Evolutionary conservation across 2,888 invertebrate species (phyloP).

Genomic region (Nephrotoma flavescens): DNA sequence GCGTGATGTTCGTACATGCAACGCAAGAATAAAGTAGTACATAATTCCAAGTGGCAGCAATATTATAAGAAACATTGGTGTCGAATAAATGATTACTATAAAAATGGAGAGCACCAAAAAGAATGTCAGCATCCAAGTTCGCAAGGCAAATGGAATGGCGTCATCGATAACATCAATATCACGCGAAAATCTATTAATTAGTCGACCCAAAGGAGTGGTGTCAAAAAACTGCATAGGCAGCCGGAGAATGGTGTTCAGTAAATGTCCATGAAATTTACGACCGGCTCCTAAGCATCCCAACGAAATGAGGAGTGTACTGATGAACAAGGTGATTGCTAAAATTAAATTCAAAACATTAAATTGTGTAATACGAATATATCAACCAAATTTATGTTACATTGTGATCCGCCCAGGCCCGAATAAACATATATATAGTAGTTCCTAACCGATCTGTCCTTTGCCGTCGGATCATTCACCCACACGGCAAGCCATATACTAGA

Average conservation of each 20-base stretch:
- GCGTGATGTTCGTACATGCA: constrained; percentile 37
- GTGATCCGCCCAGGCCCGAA: not conserved
- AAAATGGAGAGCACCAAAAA: constrained; percentile 6
- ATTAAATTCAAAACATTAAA: constrained; percentile 28
- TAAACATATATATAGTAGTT: not conserved
- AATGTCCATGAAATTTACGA: constrained; percentile 34
- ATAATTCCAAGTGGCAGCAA: constrained; percentile 23
- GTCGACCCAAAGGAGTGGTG: constrained; percentile 51
- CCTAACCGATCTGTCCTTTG: not conserved
- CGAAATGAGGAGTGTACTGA: constrained; percentile 34
- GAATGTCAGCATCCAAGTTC: constrained; percentile 14
- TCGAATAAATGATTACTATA: constrained; percentile 15
- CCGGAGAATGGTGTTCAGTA: constrained; percentile 42
- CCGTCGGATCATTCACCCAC: not conserved
- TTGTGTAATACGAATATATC: constrained; percentile 12
- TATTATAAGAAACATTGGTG: constrained; percentile 23
- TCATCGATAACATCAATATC: constrained; percentile 37
- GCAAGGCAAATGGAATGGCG: constrained; percentile 23
- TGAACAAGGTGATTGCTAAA: constrained; percentile 21
- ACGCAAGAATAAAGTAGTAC: constrained; percentile 27
- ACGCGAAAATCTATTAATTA: constrained; percentile 40
- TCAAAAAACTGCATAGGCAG: constrained; percentile 56
- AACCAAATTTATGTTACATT: not conserved
- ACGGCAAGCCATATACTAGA: not conserved
- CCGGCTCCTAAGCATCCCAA: constrained; percentile 35